A percentile compares a stretch with the other conserved stretches of the same genome.
Conservation (phyloP, 2,888 invertebrate genomes). For the Cyrtodaria siliqua region DNA sequence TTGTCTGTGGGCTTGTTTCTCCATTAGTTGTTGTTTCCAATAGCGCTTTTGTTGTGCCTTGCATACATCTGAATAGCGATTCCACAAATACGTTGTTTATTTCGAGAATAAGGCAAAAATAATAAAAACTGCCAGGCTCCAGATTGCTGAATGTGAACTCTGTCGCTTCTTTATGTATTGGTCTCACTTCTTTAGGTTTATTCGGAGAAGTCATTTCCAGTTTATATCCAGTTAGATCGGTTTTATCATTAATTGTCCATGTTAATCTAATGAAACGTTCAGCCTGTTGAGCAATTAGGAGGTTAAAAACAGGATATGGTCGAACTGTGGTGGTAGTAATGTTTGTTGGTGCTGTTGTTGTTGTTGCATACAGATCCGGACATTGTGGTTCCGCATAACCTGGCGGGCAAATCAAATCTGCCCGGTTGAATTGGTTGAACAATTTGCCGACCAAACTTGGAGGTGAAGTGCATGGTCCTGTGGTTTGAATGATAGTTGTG, state of each 20-base stretch:
- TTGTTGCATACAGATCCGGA: conserved; percentile 57
- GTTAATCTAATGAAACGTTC: conserved; percentile 29
- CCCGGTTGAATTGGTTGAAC: conserved; percentile 33
- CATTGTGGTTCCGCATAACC: conserved; percentile 41
- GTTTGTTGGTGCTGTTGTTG: conserved; percentile 45
- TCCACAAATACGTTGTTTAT: conserved; percentile 24
- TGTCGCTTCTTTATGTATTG: conserved; percentile 18
- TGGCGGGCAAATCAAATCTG: conserved; percentile 40
- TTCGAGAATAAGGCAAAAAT: conserved; percentile 45
- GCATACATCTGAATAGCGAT: background rate
- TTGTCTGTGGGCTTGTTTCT: conserved; percentile 13
- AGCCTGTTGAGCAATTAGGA: conserved; percentile 11
- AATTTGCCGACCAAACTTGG: conserved; percentile 19
- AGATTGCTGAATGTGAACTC: conserved; percentile 24
- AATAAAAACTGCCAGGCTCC: conserved; percentile 27
- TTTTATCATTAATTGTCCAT: conserved; percentile 49
- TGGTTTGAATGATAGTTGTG: background rate
- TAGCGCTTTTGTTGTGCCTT: conserved; percentile 2
- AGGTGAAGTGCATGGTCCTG: conserved; percentile 52
- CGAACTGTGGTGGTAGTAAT: conserved; percentile 30
- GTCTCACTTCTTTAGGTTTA: background rate
- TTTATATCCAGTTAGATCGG: conserved; percentile 48
- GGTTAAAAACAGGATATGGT: conserved; percentile 40
- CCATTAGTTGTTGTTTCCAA: background rate
- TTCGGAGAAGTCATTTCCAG: conserved; percentile 32